Evolutionary conservation across 2,888 invertebrate species (phyloP).

Genomic region (Drosophila sordidula): DNA sequence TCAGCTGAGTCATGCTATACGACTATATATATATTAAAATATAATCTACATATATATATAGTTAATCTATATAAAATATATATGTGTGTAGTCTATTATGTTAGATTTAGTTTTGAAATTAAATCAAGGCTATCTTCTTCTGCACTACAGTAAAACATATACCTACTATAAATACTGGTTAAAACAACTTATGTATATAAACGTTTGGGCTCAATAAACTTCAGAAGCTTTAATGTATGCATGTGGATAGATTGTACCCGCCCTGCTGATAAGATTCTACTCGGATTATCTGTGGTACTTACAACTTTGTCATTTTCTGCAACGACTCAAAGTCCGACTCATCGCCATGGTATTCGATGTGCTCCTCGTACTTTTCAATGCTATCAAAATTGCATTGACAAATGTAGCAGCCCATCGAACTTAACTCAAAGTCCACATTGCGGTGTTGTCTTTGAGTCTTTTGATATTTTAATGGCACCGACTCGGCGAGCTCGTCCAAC

Average conservation of each 20-base stretch:
- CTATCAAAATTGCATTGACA: conserved; percentile 79
- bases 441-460: conserved; percentile 55
- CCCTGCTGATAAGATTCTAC: not conserved
- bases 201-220: too few relatives aligned
- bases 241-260: not conserved
- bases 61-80: too few relatives aligned
- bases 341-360: conserved; percentile 80
- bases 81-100: too few relatives aligned
- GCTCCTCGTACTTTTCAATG: conserved; percentile 76
- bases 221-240: too few relatives aligned
- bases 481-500: conserved; percentile 53
- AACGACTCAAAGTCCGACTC: conserved; percentile 81
- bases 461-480: conserved; percentile 67
- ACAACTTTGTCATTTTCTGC: conserved; percentile 65
- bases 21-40: too few relatives aligned
- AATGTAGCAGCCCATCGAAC: conserved; percentile 78
- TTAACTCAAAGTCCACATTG: conserved; percentile 59
- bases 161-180: too few relatives aligned
- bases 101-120: too few relatives aligned
- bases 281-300: conserved; percentile 29
- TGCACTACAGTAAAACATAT: too few relatives aligned
- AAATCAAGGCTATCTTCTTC: too few relatives aligned
- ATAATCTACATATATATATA: too few relatives aligned
- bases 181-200: too few relatives aligned
- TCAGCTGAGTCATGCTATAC: too few relatives aligned